A percentile compares a stretch with the other conserved stretches of the same genome.
phyloP scores from a whole-genome alignment of 2,888 invertebrate species.

The Cataglyphis altisquamis region DNA sequence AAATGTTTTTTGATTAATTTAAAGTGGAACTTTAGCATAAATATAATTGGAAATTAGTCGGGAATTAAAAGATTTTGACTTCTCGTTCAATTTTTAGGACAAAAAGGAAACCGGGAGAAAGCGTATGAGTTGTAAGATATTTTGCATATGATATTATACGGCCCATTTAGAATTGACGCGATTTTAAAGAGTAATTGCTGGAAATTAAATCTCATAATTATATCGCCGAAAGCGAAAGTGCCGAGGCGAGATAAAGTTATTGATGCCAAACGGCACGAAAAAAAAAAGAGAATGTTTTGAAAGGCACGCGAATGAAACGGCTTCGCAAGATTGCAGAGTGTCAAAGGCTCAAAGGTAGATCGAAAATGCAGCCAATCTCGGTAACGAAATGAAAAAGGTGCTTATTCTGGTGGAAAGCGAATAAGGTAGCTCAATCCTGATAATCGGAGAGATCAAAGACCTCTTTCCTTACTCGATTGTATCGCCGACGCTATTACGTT shows the following conservation, averaged over 20 bases:
- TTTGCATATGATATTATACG: background rate
- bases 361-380: slow-evolving; percentile 50
- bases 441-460: slow-evolving; percentile 79
- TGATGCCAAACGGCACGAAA: slow-evolving; percentile 16
- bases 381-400: slow-evolving; percentile 72
- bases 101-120: slow-evolving; percentile 2
- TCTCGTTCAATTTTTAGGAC: background rate
- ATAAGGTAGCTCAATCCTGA: slow-evolving; percentile 68
- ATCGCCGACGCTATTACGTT: slow-evolving; percentile 40
- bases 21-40: background rate
- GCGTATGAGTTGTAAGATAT: slow-evolving; percentile 14
- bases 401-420: slow-evolving; percentile 47
- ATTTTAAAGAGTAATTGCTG: slow-evolving; percentile 32
- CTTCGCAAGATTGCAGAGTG: slow-evolving; percentile 36
- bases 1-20: background rate
- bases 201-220: slow-evolving; percentile 18
- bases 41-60: background rate
- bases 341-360: slow-evolving; percentile 44
- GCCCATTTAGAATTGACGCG: background rate
- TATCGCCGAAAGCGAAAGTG: slow-evolving; percentile 35
- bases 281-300: slow-evolving; percentile 31
- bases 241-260: slow-evolving; percentile 29
- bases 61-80: slow-evolving; percentile 12
- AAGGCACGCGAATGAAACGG: slow-evolving; percentile 28
- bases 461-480: slow-evolving; percentile 22